Percentiles rank a stretch among this genome's conserved stretches.
Evolutionary conservation across 2,113 vertebrate genomes (phyloP).

Genomic region (Poeciliopsis occidentalis): DNA sequence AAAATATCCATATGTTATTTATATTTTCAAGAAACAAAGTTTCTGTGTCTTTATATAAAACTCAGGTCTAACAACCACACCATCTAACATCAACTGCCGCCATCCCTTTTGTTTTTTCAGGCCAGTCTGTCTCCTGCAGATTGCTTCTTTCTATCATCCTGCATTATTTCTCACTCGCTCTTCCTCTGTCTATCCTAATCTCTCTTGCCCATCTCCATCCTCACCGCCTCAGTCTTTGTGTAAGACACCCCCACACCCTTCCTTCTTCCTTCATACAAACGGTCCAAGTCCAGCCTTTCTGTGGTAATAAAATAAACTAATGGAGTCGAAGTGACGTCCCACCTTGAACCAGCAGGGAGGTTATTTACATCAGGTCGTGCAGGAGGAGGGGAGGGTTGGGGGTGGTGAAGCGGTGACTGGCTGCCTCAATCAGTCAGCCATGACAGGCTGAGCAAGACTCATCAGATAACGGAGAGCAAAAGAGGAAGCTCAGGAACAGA

Average conservation of each 20-base stretch:
- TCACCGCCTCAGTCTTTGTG: slow-evolving; percentile 17
- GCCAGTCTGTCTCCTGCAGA: slow-evolving; percentile 34
- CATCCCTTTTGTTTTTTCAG: slow-evolving; percentile 12
- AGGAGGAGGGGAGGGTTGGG: not conserved
- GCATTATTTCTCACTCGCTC: slow-evolving; percentile 44
- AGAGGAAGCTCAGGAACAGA: slow-evolving; percentile 13
- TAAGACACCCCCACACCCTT: not conserved
- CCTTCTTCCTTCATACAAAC: not conserved
- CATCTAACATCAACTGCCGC: slow-evolving; percentile 19
- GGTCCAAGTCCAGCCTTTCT: slow-evolving; percentile 5
- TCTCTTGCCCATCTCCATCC: slow-evolving; percentile 46
- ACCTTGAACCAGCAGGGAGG: slow-evolving; percentile 76
- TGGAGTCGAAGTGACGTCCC: slow-evolving; percentile 66
- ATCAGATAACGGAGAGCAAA: slow-evolving; percentile 62
- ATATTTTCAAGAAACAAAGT: not conserved
- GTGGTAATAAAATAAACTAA: slow-evolving; percentile 75
- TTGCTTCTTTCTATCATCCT: slow-evolving; percentile 55
- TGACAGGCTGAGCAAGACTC: slow-evolving; percentile 59
- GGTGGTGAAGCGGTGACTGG: slow-evolving; percentile 46
- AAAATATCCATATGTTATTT: not conserved
- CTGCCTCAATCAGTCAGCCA: slow-evolving; percentile 67
- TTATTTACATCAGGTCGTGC: slow-evolving; percentile 76
- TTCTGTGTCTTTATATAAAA: slow-evolving; percentile 1
- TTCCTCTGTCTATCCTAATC: slow-evolving; percentile 50
- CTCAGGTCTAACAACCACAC: not conserved